Evolutionary conservation across 2,113 vertebrate genomes (phyloP).

Genomic region (Bungarus multicinctus): DNA sequence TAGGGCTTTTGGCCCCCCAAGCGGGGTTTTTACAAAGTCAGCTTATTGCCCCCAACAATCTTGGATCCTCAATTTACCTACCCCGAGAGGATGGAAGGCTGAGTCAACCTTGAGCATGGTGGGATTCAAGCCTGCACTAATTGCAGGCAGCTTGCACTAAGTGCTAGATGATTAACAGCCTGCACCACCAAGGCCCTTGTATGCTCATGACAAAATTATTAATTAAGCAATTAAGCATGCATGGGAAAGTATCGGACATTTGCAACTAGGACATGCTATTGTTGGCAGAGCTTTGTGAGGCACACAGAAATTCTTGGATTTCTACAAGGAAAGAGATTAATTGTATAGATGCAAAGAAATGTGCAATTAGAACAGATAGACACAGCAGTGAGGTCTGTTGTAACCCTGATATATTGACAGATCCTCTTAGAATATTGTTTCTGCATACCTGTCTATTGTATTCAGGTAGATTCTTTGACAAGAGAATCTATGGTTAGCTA

Average conservation of each 20-base stretch:
- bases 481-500: neutral
- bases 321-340: neutral
- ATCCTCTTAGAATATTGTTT: neutral
- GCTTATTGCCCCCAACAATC: too few relatives aligned
- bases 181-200: too few relatives aligned
- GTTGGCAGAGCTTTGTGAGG: neutral
- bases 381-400: neutral
- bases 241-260: neutral
- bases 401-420: neutral
- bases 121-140: too few relatives aligned
- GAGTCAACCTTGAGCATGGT: too few relatives aligned
- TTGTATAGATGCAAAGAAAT: neutral
- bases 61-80: too few relatives aligned
- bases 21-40: too few relatives aligned
- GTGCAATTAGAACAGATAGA: neutral
- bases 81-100: too few relatives aligned
- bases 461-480: neutral
- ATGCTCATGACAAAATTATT: neutral
- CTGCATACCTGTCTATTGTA: neutral
- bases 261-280: neutral
- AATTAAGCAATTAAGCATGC: neutral
- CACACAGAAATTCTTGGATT: neutral
- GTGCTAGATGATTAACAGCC: too few relatives aligned
- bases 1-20: too few relatives aligned
- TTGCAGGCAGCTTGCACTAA: too few relatives aligned